phyloP scores from a whole-genome alignment of 2,113 vertebrate species.

The Stegostoma tigrinum region DNA sequence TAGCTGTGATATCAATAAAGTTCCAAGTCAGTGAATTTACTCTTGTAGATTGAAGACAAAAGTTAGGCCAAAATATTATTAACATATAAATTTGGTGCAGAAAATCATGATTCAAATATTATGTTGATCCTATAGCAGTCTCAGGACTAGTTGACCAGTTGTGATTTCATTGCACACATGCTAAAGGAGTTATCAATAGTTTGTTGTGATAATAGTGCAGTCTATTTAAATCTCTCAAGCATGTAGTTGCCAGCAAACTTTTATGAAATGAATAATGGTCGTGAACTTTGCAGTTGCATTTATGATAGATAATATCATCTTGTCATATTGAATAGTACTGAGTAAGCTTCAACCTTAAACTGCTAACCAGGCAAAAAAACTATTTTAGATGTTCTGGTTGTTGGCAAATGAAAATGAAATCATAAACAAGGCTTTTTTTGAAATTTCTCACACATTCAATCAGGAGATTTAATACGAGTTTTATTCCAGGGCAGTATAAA shows the following conservation, averaged over 20 bases:
- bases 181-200: neutral
- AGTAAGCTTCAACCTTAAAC: conserved; percentile 9
- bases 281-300: conserved; percentile 22
- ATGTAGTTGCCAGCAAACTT: neutral
- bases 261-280: neutral
- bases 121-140: neutral
- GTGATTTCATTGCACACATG: neutral
- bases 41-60: neutral
- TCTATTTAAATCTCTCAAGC: conserved; percentile 6
- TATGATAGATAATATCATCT: neutral
- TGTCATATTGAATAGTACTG: neutral
- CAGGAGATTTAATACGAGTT: neutral
- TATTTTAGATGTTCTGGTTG: neutral
- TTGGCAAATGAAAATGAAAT: neutral
- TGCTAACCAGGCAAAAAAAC: neutral
- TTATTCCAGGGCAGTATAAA: neutral
- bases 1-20: neutral
- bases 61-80: neutral
- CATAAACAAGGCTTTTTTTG: neutral
- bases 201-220: neutral
- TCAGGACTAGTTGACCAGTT: neutral
- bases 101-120: neutral
- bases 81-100: conserved; percentile 8
- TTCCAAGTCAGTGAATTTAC: neutral
- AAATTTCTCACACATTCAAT: neutral